Conservation (phyloP, 2,113 vertebrate species). For the Atrichornis clamosus region DNA sequence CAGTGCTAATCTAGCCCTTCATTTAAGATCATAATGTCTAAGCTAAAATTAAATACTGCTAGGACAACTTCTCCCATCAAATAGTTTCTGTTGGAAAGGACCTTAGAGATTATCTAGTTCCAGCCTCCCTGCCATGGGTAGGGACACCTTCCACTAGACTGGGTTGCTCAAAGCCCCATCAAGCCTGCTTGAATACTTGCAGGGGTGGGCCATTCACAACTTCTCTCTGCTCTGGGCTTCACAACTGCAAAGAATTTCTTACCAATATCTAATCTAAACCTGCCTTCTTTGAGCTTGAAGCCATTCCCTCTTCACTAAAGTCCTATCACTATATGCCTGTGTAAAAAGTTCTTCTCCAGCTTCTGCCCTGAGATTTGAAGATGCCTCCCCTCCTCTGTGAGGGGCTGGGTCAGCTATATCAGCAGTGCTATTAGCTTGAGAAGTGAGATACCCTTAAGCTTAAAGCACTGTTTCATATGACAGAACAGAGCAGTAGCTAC, state of each 20-base stretch:
- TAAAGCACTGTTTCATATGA: not conserved
- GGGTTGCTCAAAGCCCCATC: not conserved
- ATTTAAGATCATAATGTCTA: not conserved
- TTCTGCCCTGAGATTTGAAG: not conserved
- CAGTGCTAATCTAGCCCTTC: not conserved
- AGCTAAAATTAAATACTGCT: not conserved
- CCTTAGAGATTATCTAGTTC: not conserved
- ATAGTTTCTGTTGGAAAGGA: not conserved
- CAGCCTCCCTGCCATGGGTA: not conserved
- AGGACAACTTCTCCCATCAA: not conserved
- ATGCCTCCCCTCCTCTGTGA: not conserved
- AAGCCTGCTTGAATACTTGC: not conserved
- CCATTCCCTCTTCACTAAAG: not conserved
- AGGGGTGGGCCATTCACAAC: not conserved
- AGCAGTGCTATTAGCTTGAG: not conserved
- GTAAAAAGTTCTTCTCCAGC: not conserved
- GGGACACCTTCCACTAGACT: not conserved
- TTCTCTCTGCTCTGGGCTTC: not conserved
- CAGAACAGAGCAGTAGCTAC: not conserved
- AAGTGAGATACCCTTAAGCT: not conserved
- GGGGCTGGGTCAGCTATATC: not conserved
- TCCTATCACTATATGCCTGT: not conserved
- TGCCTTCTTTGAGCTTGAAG: not conserved
- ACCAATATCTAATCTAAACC: not conserved
- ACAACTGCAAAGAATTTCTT: not conserved